Base-by-base conservation (phyloP, 2,797 vertebrate species). In the Centroberyx gerrardi region DNA sequence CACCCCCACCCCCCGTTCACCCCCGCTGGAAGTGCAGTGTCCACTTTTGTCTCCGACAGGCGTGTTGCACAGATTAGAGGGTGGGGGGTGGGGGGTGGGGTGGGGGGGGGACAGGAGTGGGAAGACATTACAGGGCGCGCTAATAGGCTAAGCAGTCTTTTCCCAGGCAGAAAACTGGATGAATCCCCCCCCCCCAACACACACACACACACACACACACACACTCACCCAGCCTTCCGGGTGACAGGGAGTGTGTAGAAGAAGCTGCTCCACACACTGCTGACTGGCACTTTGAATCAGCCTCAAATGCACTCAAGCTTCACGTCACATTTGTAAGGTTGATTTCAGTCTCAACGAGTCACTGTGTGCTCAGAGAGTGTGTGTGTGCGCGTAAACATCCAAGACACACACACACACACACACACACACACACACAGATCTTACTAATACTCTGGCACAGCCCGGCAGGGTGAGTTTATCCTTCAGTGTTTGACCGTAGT, bases 201-300 rank as follows among this genome's bases (percentile, higher is more conserved):
- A 64, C 61, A 65, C 53, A 56, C 69, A 36, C 28, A 56, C n/a
- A 49, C 66, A 17, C 60, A 58, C 52, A 69, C 51, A 61, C 49
- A 40, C 71, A 79, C 68, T 80, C 80, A 31, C 65, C 88, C 80
- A 68, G 86, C 84, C 69, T 81, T 71, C 75, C 69, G 86, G 93
- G 70, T 97, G 96, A 96, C 95, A 95, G 75, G 40, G 28, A 94
- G 92, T 94, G 89, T 95, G 94, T 94, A 94, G 96, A 95, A 93
- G 93, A 83, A 87, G 94, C 61, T 93, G 91, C 94, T 95, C 93
- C 87, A 90, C 94, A 94, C 93, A 88, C 94, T 94, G 93, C 94
- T 92, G 93, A 92, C 69, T 97, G 96, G 95, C 96, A 96, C 94
- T 95, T 95, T 49, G 93, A 94, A 97, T 98, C 96, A 97, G 94